Conservation (phyloP, 2,797 vertebrate genomes). For the Fistularia commersonii region DNA sequence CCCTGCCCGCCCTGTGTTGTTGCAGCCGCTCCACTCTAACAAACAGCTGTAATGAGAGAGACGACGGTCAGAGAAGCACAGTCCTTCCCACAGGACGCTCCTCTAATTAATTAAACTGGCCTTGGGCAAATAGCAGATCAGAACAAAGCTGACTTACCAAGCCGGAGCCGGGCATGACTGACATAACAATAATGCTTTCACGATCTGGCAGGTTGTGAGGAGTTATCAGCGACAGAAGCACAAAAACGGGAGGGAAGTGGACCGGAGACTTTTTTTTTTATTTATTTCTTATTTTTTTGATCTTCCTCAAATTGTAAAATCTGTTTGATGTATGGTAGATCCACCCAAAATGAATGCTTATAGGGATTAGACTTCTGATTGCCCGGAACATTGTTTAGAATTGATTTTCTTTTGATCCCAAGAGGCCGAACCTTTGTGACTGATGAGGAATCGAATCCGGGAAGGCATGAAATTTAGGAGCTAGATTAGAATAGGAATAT, state of each 20-base stretch:
- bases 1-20: slow-evolving; percentile 46
- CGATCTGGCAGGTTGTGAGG: slow-evolving; percentile 33
- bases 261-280: slow-evolving; percentile 22
- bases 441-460: background rate
- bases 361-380: background rate
- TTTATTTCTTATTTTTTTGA: no score
- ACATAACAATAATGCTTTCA: slow-evolving; percentile 53
- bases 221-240: slow-evolving; percentile 20
- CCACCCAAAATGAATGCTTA: background rate
- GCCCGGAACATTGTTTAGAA: background rate
- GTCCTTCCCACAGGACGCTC: slow-evolving; percentile 67
- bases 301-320: slow-evolving; percentile 34
- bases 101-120: slow-evolving; percentile 80
- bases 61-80: slow-evolving; percentile 63
- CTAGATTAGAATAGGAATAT: background rate
- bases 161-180: slow-evolving; percentile 54
- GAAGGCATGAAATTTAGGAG: background rate
- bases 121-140: slow-evolving; percentile 69
- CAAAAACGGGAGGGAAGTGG: slow-evolving; percentile 19
- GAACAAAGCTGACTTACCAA: slow-evolving; percentile 65
- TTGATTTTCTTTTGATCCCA: background rate
- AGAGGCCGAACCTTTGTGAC: background rate
- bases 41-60: slow-evolving; percentile 73
- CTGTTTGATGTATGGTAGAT: slow-evolving; percentile 20
- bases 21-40: slow-evolving; percentile 52